Evolutionary conservation across 37 sponge, comb jelly and placozoan species (phyloP).

Genomic region (Dysidea cf. avara): DNA sequence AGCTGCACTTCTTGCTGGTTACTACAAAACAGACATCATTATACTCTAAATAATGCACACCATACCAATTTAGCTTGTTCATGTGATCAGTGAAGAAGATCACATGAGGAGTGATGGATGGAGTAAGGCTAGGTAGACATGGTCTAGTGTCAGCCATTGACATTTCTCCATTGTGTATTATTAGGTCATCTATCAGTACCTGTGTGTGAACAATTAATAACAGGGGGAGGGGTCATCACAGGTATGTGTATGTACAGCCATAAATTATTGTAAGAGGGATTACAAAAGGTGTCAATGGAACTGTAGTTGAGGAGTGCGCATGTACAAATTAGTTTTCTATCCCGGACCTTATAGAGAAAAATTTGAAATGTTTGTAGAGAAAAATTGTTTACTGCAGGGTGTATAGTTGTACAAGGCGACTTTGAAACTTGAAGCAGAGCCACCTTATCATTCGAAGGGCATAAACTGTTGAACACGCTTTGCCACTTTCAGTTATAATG

Average conservation of each 20-base stretch:
- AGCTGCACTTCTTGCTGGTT: slow-evolving; percentile 56
- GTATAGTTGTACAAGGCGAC: no score
- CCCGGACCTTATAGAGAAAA: no score
- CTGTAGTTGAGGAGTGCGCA: no score
- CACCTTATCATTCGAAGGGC: no score
- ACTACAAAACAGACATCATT: slow-evolving; percentile 3
- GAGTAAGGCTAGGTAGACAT: slow-evolving; percentile 68
- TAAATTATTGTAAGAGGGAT: not conserved
- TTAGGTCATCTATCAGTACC: slow-evolving; percentile 89
- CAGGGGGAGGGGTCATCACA: not conserved
- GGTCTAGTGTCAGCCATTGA: slow-evolving; percentile 49
- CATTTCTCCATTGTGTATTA: slow-evolving; percentile 77
- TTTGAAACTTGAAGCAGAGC: no score
- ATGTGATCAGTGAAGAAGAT: slow-evolving; percentile 15
- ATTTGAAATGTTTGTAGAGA: no score
- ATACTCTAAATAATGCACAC: not conserved
- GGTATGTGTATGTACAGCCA: not conserved
- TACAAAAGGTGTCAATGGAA: no score
- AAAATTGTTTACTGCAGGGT: no score
- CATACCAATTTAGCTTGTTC: not conserved
- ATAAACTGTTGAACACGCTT: no score
- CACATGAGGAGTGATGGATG: slow-evolving; percentile 50
- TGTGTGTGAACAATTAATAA: slow-evolving; percentile 15
- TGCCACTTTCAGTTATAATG: no score
- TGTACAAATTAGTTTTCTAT: no score